Percentiles rank a stretch among this genome's conserved stretches.
phyloP scores from a whole-genome alignment of 2,113 vertebrate genomes.

The Hylia prasina region DNA sequence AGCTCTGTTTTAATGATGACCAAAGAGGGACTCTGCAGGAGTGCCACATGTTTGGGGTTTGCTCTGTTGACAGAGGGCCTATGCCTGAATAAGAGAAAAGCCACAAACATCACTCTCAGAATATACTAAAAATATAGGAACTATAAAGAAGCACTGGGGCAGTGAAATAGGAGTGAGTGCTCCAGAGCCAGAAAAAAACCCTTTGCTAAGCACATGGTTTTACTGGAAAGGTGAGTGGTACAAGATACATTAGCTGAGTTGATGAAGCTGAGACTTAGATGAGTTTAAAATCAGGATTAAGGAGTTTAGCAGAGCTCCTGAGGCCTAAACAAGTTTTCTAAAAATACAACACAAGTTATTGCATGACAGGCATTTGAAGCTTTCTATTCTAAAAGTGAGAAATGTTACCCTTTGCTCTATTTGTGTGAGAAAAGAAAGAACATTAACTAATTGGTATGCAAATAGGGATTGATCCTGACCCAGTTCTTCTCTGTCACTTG shows the following conservation, averaged over 20 bases:
- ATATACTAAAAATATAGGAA: background rate
- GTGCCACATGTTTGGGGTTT: background rate
- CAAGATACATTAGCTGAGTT: background rate
- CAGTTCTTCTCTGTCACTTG: conserved; percentile 23
- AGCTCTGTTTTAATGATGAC: background rate
- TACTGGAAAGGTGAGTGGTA: background rate
- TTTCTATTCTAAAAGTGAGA: background rate
- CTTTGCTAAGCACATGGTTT: background rate
- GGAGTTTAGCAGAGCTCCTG: background rate
- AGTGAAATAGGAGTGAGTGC: background rate
- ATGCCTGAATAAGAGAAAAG: background rate
- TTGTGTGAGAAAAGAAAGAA: background rate
- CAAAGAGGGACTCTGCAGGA: background rate
- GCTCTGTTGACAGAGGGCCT: background rate
- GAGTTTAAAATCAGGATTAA: background rate
- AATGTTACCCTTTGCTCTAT: background rate
- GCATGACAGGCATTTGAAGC: background rate
- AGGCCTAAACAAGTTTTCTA: background rate
- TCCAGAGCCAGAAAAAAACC: background rate
- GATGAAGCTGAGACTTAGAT: background rate
- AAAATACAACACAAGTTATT: background rate
- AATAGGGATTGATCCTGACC: conserved; percentile 57
- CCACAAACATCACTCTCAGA: background rate
- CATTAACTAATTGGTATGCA: conserved; percentile 56
- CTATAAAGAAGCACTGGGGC: background rate